Conservation (phyloP, 2,797 vertebrate species). For the Danio albolineatus region DNA sequence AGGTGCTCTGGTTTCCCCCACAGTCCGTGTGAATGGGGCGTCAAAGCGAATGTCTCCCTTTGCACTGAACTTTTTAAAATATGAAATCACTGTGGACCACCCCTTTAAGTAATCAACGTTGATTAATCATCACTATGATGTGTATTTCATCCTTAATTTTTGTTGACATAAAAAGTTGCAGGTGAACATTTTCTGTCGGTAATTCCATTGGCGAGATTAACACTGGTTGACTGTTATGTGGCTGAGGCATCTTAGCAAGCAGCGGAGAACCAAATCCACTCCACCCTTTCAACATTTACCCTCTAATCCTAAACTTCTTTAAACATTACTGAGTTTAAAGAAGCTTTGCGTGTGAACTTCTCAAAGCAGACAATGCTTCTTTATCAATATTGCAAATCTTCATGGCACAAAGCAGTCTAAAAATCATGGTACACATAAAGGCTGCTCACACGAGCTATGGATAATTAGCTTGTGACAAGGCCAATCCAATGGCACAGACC, state of each 20-base stretch:
- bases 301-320: background rate
- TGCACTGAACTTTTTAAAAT: no score
- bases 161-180: background rate
- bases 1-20: no score
- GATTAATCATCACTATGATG: background rate
- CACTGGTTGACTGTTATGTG: background rate
- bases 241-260: background rate
- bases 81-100: no score
- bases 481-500: slow-evolving; percentile 44
- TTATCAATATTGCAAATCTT: slow-evolving; percentile 11
- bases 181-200: background rate
- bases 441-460: slow-evolving; percentile 37
- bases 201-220: slow-evolving; percentile 3
- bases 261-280: slow-evolving; percentile 13
- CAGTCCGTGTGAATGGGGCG: no score
- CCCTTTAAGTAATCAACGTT: no score
- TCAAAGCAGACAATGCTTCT: background rate
- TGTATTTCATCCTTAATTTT: background rate
- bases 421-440: slow-evolving; percentile 16
- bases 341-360: background rate
- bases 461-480: slow-evolving; percentile 54
- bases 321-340: background rate
- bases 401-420: background rate
- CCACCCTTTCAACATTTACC: background rate
- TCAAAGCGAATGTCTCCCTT: no score